Conservation (phyloP, 2,888 invertebrate species). For the Microctonus brassicae region DNA sequence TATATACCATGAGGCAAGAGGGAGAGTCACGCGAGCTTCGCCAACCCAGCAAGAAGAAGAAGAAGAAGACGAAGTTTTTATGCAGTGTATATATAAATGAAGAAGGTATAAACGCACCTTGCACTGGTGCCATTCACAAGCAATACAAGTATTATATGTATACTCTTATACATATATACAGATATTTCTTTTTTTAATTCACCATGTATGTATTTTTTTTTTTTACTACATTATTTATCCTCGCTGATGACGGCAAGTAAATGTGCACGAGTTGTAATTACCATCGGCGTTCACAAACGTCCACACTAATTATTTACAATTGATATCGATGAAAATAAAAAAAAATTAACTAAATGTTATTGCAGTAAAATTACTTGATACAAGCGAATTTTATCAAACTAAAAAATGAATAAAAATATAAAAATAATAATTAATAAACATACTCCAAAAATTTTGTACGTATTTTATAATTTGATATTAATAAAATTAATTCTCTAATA, state of each 20-base stretch:
- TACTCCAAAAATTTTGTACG: too few relatives aligned
- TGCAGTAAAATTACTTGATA: background rate
- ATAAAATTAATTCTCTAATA: too few relatives aligned
- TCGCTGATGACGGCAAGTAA: background rate
- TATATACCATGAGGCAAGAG: conserved; percentile 8
- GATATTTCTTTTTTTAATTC: background rate
- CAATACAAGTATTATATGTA: conserved; percentile 18
- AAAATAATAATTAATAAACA: background rate
- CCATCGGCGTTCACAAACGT: background rate
- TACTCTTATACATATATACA: too few relatives aligned
- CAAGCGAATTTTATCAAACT: background rate
- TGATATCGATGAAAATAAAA: conserved; percentile 6
- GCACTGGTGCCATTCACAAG: conserved; percentile 4
- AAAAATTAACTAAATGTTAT: background rate
- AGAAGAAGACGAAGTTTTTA: background rate
- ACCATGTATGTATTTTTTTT: background rate
- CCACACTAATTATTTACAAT: conserved; percentile 9
- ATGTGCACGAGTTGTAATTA: conserved; percentile 27
- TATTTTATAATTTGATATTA: too few relatives aligned
- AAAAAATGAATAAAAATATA: background rate
- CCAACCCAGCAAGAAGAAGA: conserved; percentile 3
- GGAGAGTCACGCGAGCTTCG: conserved; percentile 32
- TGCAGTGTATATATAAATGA: background rate
- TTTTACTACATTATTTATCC: background rate
- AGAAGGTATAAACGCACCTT: conserved; percentile 11